Base-by-base conservation (phyloP, 2,797 vertebrate genomes). In the Neostethus bicornis region DNA sequence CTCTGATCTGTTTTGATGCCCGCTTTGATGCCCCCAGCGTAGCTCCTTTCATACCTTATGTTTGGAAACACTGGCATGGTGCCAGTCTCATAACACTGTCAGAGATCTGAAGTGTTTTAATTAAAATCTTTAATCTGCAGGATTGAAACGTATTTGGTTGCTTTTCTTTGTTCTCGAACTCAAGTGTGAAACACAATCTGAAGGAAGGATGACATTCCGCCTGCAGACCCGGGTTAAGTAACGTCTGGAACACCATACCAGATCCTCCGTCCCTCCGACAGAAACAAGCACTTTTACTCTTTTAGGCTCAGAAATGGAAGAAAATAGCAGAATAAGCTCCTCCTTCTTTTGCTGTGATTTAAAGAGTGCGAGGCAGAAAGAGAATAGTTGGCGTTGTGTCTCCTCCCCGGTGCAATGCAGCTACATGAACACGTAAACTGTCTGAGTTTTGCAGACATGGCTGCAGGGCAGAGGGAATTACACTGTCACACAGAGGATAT, bases 401-500 rank as follows among this genome's bases (percentile, higher is more conserved):
- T 74, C 73, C 75, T 82, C 76, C 87, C 81, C 83, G 77, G 80
- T 89, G 87, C 91, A 91, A 89, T 91, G 85, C 90, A 91, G 92
- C 90, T 90, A 91, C 87, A 92, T 86, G 90, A 94, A 93, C 91
- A 94, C 95, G 92, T 94, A 96, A 96, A 95, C 93, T 94, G 93
- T 90, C 92, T 94, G 90, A 94, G 91, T 94, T 93, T 95, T 93
- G 92, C 93, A 96, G 95, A 96, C 95, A 93, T 89, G 84, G 95
- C 96, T 88, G 89, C 81, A 84, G 93, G 96, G 94, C 92, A 93
- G 85, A 92, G 92, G 91, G 95, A 96, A 96, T 96, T 95, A 95
- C 93, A 92, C 93, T 95, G 95, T 95, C 94, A 92, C 93, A 85
- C 82, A 86, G 89, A 93, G 94, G 93, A 95, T 95, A 93, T 93